phyloP scores from a whole-genome alignment of 1,140 invertebrate species.

The Drosophila sp. region DNA sequence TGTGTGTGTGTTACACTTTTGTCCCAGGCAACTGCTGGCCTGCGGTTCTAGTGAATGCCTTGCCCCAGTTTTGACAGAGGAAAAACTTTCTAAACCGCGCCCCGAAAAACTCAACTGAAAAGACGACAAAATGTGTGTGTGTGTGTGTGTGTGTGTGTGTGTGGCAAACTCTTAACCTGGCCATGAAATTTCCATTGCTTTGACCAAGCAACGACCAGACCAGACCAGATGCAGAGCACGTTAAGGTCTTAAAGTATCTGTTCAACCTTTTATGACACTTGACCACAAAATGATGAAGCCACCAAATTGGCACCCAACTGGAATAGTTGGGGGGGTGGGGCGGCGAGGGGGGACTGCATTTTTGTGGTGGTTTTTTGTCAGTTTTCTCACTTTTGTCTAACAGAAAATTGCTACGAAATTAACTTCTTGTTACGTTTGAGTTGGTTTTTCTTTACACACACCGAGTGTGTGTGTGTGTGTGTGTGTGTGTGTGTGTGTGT shows the following conservation, averaged over 20 bases:
- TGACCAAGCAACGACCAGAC: neutral
- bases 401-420: conserved; percentile 71
- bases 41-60: conserved; percentile 73
- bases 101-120: conserved; percentile 30
- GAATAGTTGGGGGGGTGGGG: neutral
- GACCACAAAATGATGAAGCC: conserved; percentile 55
- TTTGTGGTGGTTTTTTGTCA: conserved; percentile 34
- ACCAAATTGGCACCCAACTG: conserved; percentile 17
- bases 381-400: conserved; percentile 53
- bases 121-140: conserved; percentile 4
- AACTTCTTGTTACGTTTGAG: conserved; percentile 66
- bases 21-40: conserved; percentile 25
- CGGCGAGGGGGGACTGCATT: conserved; percentile 34
- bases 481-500: no score
- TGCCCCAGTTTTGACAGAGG: conserved; percentile 63
- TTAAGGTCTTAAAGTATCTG: conserved; percentile 43
- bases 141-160: neutral
- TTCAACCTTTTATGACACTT: conserved; percentile 67
- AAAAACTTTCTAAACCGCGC: conserved; percentile 75
- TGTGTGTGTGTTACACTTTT: conserved; percentile 47
- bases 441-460: conserved; percentile 32
- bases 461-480: no score
- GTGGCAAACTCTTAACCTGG: conserved; percentile 14
- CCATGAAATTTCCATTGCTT: conserved; percentile 53
- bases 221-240: conserved; percentile 32